phyloP scores from a whole-genome alignment of 2,113 vertebrate genomes.

The Panurus biarmicus region DNA sequence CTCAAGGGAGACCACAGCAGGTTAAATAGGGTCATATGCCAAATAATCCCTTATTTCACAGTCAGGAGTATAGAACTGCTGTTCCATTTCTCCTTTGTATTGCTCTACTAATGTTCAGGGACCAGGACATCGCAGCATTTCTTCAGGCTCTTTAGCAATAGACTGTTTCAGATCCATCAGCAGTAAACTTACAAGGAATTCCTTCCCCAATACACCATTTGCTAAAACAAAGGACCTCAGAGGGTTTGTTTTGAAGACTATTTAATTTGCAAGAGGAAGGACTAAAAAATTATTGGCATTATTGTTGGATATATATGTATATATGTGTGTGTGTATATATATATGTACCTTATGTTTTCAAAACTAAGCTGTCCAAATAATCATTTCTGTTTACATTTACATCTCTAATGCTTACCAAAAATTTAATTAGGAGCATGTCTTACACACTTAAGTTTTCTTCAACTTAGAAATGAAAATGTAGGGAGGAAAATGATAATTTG shows the following conservation, averaged over 20 bases:
- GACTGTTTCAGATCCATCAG: neutral
- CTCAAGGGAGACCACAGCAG: neutral
- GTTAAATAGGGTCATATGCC: neutral
- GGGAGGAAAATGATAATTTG: neutral
- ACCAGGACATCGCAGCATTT: neutral
- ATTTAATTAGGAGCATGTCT: neutral
- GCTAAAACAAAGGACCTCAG: neutral
- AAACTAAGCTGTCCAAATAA: neutral
- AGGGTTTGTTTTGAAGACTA: neutral
- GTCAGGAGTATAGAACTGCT: neutral
- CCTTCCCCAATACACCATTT: neutral
- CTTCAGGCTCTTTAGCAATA: neutral
- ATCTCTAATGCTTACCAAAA: neutral
- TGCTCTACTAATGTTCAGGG: neutral
- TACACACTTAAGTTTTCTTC: neutral
- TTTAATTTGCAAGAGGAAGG: neutral
- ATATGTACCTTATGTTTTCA: neutral
- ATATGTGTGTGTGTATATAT: too few species aligned
- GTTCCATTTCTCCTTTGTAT: neutral
- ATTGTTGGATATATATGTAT: neutral
- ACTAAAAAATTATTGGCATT: neutral
- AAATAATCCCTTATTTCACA: neutral
- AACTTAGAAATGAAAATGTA: neutral
- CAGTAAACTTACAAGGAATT: neutral
- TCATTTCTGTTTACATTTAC: neutral